Base-by-base conservation (phyloP, 1,140 invertebrate genomes). In the Bactericera cockerelli region DNA sequence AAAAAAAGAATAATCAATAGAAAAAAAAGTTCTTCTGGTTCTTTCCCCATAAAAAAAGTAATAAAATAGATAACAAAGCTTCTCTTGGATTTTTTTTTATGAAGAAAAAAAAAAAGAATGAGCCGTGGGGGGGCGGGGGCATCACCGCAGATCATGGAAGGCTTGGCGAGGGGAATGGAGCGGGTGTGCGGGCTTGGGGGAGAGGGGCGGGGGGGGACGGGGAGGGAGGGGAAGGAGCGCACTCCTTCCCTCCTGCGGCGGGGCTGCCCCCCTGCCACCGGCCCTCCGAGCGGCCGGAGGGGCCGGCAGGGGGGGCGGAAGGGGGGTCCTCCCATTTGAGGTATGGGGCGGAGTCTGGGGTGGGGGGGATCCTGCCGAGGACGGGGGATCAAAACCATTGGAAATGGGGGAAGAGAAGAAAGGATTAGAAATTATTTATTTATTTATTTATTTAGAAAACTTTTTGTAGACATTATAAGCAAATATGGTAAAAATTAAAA, bases 51-150 rank as follows among this genome's bases (percentile, higher is more conserved):
- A n/a, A n/a, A n/a, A n/a, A n/a, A n/a, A n/a, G n/a, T n/a, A n/a
- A n/a, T n/a, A n/a, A n/a, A n/a, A n/a, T n/a, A n/a, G n/a, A n/a
- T n/a, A n/a, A n/a, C n/a, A n/a, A n/a, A n/a, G n/a, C n/a, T n/a
- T n/a, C n/a, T n/a, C n/a, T n/a, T n/a, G n/a, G n/a, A n/a, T n/a
- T n/a, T n/a, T n/a, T n/a, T n/a, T n/a, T n/a, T n/a, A n/a, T n/a
- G n/a, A n/a, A n/a, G n/a, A n/a, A n/a, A n/a, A n/a, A n/a, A n/a
- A n/a, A n/a, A n/a, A n/a, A n/a, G 75, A 91, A 91, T 62, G 90
- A 87, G 76, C 95, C 91, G 53, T 91, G 91, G 57, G 89, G 89
- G 69, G 91, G 77, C 64, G 87, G 90, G 65, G 84, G 87, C 83
- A 90, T 86, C 69, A 87, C 89, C 68, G 79, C 79, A 69, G 84